A percentile compares a stretch with the other conserved stretches of the same genome.
phyloP scores from a whole-genome alignment of 2,888 invertebrate species.

The Drosophila monieri region DNA sequence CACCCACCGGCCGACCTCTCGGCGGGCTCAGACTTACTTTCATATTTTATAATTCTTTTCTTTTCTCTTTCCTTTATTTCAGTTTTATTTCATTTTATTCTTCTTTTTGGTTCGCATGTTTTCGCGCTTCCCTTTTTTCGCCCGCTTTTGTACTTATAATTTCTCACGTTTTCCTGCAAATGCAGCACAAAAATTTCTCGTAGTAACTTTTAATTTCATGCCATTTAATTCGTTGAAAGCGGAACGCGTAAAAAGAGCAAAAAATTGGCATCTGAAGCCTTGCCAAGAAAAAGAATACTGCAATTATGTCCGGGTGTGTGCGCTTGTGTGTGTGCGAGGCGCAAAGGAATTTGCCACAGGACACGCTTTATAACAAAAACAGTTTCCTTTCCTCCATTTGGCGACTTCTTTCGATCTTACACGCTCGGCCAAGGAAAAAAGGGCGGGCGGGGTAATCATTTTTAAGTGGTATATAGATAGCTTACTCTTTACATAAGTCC shows the following conservation, averaged over 20 bases:
- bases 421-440: conserved; percentile 2
- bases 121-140: conserved; percentile 32
- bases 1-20: neutral
- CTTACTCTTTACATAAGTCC: neutral
- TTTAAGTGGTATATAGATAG: conserved; percentile 1
- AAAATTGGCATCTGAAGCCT: conserved; percentile 56
- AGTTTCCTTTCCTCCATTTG: conserved; percentile 54
- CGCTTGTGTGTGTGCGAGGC: conserved; percentile 40
- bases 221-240: conserved; percentile 80
- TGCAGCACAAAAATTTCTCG: conserved; percentile 78
- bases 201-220: conserved; percentile 80
- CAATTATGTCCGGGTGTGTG: conserved; percentile 37
- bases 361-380: conserved; percentile 75
- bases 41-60: conserved; percentile 58
- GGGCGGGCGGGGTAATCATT: conserved; percentile 27
- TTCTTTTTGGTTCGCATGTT: conserved; percentile 42
- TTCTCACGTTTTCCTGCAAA: conserved; percentile 79
- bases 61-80: conserved; percentile 30
- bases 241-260: conserved; percentile 58
- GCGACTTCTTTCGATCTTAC: conserved; percentile 48
- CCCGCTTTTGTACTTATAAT: conserved; percentile 74
- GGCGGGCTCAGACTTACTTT: conserved; percentile 40
- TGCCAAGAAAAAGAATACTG: conserved; percentile 46
- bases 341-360: conserved; percentile 71
- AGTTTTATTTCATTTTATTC: conserved; percentile 34